Evolutionary conservation across 2,113 vertebrate species (phyloP), one percentile per base, ranked within the genome.

Genomic region (Otocyon megalotis): DNA sequence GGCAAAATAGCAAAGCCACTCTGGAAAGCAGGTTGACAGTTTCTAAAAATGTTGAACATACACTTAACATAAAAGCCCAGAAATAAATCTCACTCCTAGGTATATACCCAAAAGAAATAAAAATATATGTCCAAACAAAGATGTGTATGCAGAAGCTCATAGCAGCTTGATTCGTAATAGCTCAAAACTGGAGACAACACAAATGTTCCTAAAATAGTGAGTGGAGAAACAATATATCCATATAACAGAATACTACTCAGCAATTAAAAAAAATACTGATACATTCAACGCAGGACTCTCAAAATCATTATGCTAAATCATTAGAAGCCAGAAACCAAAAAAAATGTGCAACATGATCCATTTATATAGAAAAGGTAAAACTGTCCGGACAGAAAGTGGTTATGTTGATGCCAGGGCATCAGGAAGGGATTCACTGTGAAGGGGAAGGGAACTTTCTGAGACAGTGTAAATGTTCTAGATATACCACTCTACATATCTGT

Each of bases 51-150:
- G 69, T 48, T 88, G 85, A 90, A 95, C 10, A 87, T 53, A 83
- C 0, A 87, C 1, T 65, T 72, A 88, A 16, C 58, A 85, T 79
- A 86, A 96, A 94, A 37, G 30, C 43, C 9, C 24, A 12, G 60
- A 94, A 94, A 92, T 88, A 94, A 95, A 92, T 91, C 20, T 93
- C 30, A 81, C 32, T 87, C 56, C n/a, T 79, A 79, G 71, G n/a
- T 77, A 80, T 32, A 81, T 26, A 88, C 11, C 8, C 11, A 19
- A 69, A 58, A 93, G 17, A 92, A 95, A 81, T 4, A 90, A 30
- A 92, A 83, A 84, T 74, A 62, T 28, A 82, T 71, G 24, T 88
- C 60, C 83, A 97, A 88, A 92, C 83, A 96, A 87, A 92, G 43
- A 54, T 77, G 50, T 93, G 26, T 53, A 43, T 80, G n/a, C 4